A percentile compares a stretch with the other conserved stretches of the same genome.
Evolutionary conservation across 2,113 vertebrate genomes (phyloP).

Genomic region (Acanthisitta chloris): DNA sequence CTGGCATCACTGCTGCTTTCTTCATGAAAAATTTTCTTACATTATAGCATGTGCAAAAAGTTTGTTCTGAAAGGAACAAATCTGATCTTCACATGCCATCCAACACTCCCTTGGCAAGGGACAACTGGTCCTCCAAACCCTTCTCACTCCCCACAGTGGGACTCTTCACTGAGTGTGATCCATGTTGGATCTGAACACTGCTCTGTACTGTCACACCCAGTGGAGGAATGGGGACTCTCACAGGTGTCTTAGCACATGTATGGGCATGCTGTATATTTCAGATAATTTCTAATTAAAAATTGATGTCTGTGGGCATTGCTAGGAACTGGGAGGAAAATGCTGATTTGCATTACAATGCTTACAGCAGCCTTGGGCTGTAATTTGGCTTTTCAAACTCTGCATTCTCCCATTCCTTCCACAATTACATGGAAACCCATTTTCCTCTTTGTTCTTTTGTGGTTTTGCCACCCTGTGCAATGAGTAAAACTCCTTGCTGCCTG

Average conservation of each 20-base stretch:
- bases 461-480: not conserved
- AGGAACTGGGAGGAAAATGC: not conserved
- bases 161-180: not conserved
- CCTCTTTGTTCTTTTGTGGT: not conserved
- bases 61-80: not conserved
- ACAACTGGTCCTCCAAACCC: not conserved
- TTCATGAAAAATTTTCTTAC: not conserved
- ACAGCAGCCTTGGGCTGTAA: slow-evolving; percentile 38
- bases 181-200: not conserved
- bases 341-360: slow-evolving; percentile 57
- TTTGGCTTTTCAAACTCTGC: slow-evolving; percentile 34
- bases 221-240: not conserved
- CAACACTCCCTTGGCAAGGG: accelerated
- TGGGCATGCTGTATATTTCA: not conserved
- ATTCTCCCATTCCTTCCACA: slow-evolving; percentile 27
- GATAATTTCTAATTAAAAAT: slow-evolving; percentile 60
- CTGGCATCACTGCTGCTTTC: not conserved
- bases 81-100: not conserved
- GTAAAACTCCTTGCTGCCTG: not conserved
- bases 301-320: slow-evolving; percentile 27
- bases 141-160: accelerated
- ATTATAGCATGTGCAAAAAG: not conserved
- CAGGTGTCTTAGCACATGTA: not conserved
- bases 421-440: slow-evolving; percentile 22
- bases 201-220: not conserved